Base-by-base conservation (phyloP, 1,140 invertebrate species). In the Semibalanus balanoides region DNA sequence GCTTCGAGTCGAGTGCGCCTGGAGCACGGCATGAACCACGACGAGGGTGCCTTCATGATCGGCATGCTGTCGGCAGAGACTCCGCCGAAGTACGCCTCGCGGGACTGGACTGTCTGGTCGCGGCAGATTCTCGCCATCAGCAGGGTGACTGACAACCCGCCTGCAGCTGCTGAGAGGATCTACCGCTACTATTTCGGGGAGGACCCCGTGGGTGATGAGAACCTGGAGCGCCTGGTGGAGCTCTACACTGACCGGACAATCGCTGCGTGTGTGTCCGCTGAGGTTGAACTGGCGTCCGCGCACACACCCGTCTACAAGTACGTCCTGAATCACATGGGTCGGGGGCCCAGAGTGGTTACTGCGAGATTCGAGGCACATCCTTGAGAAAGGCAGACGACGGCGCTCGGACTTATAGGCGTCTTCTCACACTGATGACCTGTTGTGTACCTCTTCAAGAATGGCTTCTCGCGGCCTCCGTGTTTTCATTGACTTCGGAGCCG, bases 11-110 rank as follows among this genome's bases (percentile, higher is more conserved):
- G 31, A 7, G 51, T 75, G 27, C 75, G 64, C 69, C 30, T 27
- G 30, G 17, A 74, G 75, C 30, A 71, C 31, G 75, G 75, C 22
- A 70, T 43, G 25, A 75, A 25, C 43, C 19, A 29, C 27, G 75
- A 75, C 30, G 75, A 75, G 51, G 75, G 75, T 27, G 51, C 51
- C 14, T 25, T 64, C 22, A 64, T 25, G 14, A 25, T 64, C 22
- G 51, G 14, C 51, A 22, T 25, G 11, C 51, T 14, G 1, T 14
- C 51, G 51, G 51, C 51, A 7, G 22, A 64, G 51, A 19, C 11
- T 7, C 14, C 51, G 14, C 51, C 51, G 11, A 14, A 14, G 51
- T 64, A 64, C 51, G 1, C 11, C 11, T 22, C 14, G 1, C 9
- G 51, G 14, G 51, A 64, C 51, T 64, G 51, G 51, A 64, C 7